These are phyloP conservation scores for Drosophila acutilabella DNA, from an alignment of 2,888 invertebrate species.

Conservation along the genomic window DNA sequence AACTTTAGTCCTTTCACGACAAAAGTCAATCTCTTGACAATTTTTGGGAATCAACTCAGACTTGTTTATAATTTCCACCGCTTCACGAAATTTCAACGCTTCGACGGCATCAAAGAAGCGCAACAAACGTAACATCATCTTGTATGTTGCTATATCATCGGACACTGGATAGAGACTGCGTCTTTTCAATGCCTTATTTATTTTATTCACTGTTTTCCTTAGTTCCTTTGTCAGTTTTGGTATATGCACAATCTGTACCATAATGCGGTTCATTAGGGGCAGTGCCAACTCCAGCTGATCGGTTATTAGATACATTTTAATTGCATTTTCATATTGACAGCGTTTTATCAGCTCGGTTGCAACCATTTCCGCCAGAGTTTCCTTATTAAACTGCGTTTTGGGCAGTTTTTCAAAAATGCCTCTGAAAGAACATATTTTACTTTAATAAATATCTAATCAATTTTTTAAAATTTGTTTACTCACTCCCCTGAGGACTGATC, in stretches of 20 bases:
- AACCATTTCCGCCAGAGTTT: constrained; percentile 86
- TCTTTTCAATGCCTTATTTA: not conserved
- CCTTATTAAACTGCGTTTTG: constrained; percentile 87
- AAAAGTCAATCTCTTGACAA: not conserved
- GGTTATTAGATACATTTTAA: constrained; percentile 94
- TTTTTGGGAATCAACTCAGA: not conserved
- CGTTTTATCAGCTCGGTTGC: constrained; percentile 89
- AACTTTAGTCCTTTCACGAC: not conserved
- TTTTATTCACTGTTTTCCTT: not conserved
- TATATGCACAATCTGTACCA: constrained; percentile 91
- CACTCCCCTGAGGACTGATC: too few species aligned
- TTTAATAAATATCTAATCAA: too few species aligned
- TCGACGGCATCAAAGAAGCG: constrained; percentile 4
- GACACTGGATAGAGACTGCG: not conserved
- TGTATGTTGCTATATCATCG: not conserved
- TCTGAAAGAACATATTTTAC: constrained; percentile 69
- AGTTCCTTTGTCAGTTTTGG: constrained; percentile 76
- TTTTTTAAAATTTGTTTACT: too few species aligned
- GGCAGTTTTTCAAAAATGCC: constrained; percentile 93
- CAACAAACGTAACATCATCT: not conserved
- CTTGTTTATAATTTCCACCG: not conserved
- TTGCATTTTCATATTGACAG: constrained; percentile 96
- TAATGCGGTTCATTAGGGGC: constrained; percentile 91
- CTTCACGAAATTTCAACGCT: not conserved
- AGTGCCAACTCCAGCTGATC: constrained; percentile 94